Evolutionary conservation across 2,797 vertebrate species (phyloP), one percentile per base, ranked within the genome.

Genomic region (Alca torda): DNA sequence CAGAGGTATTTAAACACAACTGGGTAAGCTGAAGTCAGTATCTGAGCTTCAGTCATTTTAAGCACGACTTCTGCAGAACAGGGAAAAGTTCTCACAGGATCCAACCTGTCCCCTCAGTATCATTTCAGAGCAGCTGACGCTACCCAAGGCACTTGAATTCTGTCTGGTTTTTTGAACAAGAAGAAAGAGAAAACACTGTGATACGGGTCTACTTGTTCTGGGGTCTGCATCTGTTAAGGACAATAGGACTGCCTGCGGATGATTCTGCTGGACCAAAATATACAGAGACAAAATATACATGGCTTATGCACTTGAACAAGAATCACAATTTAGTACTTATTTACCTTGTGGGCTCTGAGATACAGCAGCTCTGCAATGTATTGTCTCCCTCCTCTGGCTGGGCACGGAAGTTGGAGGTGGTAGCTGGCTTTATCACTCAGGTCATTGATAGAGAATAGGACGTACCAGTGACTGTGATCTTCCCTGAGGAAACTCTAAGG

Each of bases 151-250:
- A 78, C 16, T 65, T 68, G 30, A 82, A 67, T 86, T 84, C 33
- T 16, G 3, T 59, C 35, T 84, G 65, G 1, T 25, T 87, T 70
- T 14, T 54, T 46, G 10, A 31, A 67, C 0, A 0, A 56, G 35
- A 59, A 51, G 4, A 68, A 56, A 41, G 12, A 43, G 13, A 73
- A 73, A 81, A 41, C 9, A n/a, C 21, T n/a, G 2, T 28, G 24
- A 20, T 59, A 33, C 2, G 45, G n/a, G 5, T 43, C 35, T 46
- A 15, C 17, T 67, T 76, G n/a, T 9, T 69, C 51, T 63, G 31
- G 18, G 26, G 6, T 72, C 23, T 80, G 26, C 16, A 33, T 75
- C 51, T 65, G 30, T 39, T 59, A 65, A 65, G 23, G 37, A 61
- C 12, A 39, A 31, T 26, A 61, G 15, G 11, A 72, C 10, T 46